Base-by-base conservation (phyloP, 2,113 vertebrate genomes). In the Cepphus grylle region DNA sequence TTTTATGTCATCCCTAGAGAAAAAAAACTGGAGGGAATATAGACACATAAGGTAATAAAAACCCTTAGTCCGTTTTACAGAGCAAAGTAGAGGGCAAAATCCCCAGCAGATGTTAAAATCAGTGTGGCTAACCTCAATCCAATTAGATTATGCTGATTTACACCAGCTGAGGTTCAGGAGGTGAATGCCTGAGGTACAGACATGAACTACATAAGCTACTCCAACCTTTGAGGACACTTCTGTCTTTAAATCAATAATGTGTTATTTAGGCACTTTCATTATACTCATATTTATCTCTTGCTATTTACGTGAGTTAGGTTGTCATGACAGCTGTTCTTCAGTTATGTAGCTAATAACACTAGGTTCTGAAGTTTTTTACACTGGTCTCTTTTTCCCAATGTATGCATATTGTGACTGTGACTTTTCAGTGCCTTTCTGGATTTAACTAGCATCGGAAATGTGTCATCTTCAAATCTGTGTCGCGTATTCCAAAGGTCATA, bases 351-450 rank as follows among this genome's bases (percentile, higher is more conserved):
- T 96, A 92, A 96, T 91, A 78, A 42, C 40, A 81, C 19, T 15
- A 8, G 30, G 92, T 89, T 83, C 66, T 84, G 34, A 25, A 96
- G 49, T 40, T 79, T 91, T 92, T 97, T 73, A 53, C 30, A 21
- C 11, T 8, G 38, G 36, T 59, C 26, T 52, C 9, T 79, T 82
- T 40, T 74, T 86, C 71, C 59, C 42, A 23, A 5, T n/a, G 29
- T 71, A 58, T 80, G 67, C 65, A 66, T 79, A 86, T 17, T 50
- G 72, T 47, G 72, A n/a, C n/a, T 38, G 72, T 61, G 80, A 47
- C 53, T 88, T 88, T 76, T 71, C 52, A 72, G 74, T 83, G 73
- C 78, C 82, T 97, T 97, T 97, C 86, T 90, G 94, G 52, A 73
- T 82, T 67, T 87, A 79, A 88, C 82, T 86, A 91, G 25, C 42